Conservation (phyloP, 2,113 vertebrate species). For the Myrmecobius fasciatus region DNA sequence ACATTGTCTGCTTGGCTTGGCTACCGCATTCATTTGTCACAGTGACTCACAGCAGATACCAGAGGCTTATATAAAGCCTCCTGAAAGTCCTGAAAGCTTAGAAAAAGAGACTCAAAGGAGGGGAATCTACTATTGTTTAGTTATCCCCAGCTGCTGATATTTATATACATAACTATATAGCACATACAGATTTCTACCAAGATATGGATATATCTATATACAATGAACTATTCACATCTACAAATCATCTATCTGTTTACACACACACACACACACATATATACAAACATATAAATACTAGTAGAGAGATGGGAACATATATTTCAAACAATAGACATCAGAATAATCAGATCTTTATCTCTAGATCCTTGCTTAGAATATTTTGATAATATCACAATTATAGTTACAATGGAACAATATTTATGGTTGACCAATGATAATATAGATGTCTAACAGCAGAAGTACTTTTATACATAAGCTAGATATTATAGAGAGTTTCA, state of each 20-base stretch:
- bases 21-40: background rate
- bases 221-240: background rate
- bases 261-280: background rate
- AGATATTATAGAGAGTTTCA: background rate
- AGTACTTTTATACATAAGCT: accelerated
- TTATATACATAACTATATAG: constrained; percentile 15
- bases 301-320: background rate
- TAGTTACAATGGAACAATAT: background rate
- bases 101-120: constrained; percentile 14
- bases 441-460: background rate
- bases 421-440: background rate
- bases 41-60: background rate
- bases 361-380: constrained; percentile 1
- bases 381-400: background rate
- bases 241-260: background rate
- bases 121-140: constrained; percentile 21
- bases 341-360: background rate
- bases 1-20: background rate
- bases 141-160: background rate
- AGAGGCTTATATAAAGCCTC: constrained; percentile 35
- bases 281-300: background rate
- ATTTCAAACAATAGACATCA: background rate
- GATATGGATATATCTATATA: background rate
- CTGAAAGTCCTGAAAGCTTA: constrained; percentile 10
- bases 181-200: background rate